Conservation (phyloP, 2,888 invertebrate species). For the Hirudinaria manillensis region DNA sequence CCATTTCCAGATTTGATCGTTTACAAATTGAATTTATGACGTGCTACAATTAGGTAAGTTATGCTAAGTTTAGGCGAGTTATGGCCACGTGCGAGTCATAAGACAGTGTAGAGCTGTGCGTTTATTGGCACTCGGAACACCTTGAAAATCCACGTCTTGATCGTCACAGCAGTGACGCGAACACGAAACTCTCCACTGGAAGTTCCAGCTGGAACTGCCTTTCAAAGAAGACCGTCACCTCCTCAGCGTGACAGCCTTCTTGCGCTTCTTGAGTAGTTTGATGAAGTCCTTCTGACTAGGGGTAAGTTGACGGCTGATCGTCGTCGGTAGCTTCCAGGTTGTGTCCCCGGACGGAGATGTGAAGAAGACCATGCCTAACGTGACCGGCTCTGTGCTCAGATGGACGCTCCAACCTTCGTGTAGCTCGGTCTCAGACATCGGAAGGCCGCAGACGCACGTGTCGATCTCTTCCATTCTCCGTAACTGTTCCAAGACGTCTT, state of each 20-base stretch:
- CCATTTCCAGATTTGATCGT: too few relatives aligned
- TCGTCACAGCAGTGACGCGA: too few relatives aligned
- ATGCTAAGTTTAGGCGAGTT: too few relatives aligned
- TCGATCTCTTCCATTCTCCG: slow-evolving; percentile 11
- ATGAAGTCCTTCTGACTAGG: slow-evolving; percentile 31
- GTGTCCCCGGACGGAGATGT: slow-evolving; percentile 33
- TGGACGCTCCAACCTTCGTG: slow-evolving; percentile 35
- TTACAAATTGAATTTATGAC: too few relatives aligned
- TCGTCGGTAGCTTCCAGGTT: slow-evolving; percentile 33
- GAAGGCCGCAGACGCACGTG: slow-evolving; percentile 34
- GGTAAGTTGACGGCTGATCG: slow-evolving; percentile 24
- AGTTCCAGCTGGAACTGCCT: neutral
- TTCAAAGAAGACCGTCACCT: too few relatives aligned
- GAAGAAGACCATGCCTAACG: slow-evolving; percentile 33
- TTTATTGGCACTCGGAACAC: too few relatives aligned
- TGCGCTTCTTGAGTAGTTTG: slow-evolving; percentile 2
- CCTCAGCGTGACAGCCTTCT: neutral
- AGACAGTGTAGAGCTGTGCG: too few relatives aligned
- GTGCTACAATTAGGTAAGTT: too few relatives aligned
- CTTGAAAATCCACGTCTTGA: too few relatives aligned
- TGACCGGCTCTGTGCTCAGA: slow-evolving; percentile 32
- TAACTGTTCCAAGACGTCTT: slow-evolving; percentile 22
- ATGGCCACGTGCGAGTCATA: too few relatives aligned
- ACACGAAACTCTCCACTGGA: neutral
- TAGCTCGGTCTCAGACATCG: slow-evolving; percentile 32